phyloP scores from a whole-genome alignment of 2,888 invertebrate genomes.

The Drosophila acutilabella region DNA sequence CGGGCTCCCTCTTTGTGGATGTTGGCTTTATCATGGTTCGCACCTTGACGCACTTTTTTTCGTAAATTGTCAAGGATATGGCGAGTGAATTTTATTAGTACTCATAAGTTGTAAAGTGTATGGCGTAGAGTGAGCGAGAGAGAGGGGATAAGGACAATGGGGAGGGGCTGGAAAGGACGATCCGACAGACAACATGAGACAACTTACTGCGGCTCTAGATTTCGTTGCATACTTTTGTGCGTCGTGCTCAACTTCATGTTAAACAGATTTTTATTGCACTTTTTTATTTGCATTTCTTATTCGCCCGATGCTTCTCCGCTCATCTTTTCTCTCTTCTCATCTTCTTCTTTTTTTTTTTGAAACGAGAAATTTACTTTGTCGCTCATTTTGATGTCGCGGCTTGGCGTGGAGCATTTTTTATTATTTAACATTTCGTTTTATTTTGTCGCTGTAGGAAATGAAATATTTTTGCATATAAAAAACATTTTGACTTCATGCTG shows the following conservation, averaged over 20 bases:
- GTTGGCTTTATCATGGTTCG: constrained; percentile 57
- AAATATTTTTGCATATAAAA: constrained; percentile 81
- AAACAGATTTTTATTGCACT: constrained; percentile 80
- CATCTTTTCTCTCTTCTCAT: constrained; percentile 28
- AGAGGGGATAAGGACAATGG: background rate
- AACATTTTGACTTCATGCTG: constrained; percentile 77
- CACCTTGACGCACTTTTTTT: constrained; percentile 67
- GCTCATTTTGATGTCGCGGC: constrained; percentile 43
- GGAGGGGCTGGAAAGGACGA: background rate
- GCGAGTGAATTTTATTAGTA: constrained; percentile 76
- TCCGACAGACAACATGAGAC: background rate
- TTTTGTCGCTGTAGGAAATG: constrained; percentile 73
- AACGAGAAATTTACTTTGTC: constrained; percentile 66
- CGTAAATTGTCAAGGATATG: constrained; percentile 63
- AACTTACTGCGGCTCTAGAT: constrained; percentile 42
- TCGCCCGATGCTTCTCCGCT: constrained; percentile 30
- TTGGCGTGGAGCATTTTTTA: constrained; percentile 49
- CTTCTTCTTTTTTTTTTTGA: constrained; percentile 21
- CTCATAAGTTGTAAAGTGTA: constrained; percentile 78
- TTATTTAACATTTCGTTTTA: constrained; percentile 73
- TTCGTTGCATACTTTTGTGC: constrained; percentile 55
- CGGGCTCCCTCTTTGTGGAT: constrained; percentile 4
- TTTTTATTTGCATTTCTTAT: constrained; percentile 67
- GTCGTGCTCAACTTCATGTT: constrained; percentile 63
- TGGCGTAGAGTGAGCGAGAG: constrained; percentile 23